A percentile compares a stretch with the other conserved stretches of the same genome.
phyloP scores from a whole-genome alignment of 2,888 invertebrate species.

The Rhagophthalmus giganteus region DNA sequence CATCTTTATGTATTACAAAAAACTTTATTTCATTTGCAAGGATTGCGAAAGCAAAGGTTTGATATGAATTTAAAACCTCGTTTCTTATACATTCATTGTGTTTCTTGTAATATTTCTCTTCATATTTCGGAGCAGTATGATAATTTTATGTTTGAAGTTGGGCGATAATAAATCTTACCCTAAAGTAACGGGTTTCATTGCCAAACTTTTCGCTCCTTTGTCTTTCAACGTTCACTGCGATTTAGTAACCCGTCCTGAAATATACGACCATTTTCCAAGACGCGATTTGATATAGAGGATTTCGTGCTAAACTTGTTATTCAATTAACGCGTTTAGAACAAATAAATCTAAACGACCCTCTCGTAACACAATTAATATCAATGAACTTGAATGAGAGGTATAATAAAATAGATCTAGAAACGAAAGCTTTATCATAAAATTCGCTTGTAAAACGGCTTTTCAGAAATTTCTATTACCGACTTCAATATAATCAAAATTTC shows the following conservation, averaged over 20 bases:
- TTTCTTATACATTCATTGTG: slow-evolving; percentile 14
- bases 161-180: slow-evolving; percentile 23
- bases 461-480: too few relatives aligned
- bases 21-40: slow-evolving; percentile 1
- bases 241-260: slow-evolving; percentile 13
- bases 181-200: slow-evolving; percentile 22
- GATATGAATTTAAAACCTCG: slow-evolving; percentile 18
- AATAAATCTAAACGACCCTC: too few relatives aligned
- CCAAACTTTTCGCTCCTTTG: slow-evolving; percentile 21
- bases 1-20: background rate
- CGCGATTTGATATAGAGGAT: slow-evolving; percentile 1
- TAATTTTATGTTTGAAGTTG: slow-evolving; percentile 27
- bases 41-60: slow-evolving; percentile 9
- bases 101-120: slow-evolving; percentile 8
- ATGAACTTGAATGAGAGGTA: too few relatives aligned
- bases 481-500: too few relatives aligned
- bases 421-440: too few relatives aligned
- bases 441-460: too few relatives aligned
- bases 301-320: background rate
- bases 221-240: slow-evolving; percentile 13
- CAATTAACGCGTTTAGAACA: too few relatives aligned
- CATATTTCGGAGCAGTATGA: slow-evolving; percentile 23
- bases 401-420: too few relatives aligned
- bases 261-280: slow-evolving; percentile 10
- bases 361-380: too few relatives aligned